Evolutionary conservation across 2,797 vertebrate genomes (phyloP).

Genomic region (Coendou prehensilis): DNA sequence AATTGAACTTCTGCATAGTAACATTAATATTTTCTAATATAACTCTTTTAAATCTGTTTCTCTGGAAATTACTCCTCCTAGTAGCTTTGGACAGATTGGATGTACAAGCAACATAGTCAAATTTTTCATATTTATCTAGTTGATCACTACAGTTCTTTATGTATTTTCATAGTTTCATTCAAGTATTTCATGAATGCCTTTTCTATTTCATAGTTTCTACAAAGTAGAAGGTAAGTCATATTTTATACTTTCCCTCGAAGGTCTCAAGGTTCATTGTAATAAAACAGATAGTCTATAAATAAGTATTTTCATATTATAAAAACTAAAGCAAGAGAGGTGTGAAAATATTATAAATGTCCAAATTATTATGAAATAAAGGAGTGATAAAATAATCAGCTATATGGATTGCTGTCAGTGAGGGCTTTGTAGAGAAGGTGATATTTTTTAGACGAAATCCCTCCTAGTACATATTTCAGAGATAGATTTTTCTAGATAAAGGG

Average conservation of each 20-base stretch:
- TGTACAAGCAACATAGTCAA: not conserved
- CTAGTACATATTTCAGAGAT: not conserved
- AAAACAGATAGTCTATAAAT: conserved; percentile 5
- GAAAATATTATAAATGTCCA: not conserved
- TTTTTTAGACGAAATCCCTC: not conserved
- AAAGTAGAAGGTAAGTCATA: conserved; percentile 46
- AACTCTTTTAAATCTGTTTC: conserved; percentile 20
- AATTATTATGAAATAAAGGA: not conserved
- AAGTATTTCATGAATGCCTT: not conserved
- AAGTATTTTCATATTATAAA: not conserved
- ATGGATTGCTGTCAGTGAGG: not conserved
- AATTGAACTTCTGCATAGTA: not conserved
- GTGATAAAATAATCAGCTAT: not conserved
- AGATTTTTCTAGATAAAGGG: not conserved
- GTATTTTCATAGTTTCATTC: conserved; percentile 42
- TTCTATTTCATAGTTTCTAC: not conserved
- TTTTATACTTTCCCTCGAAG: not conserved
- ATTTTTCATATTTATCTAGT: not conserved
- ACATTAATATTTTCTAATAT: not conserved
- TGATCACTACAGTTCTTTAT: not conserved
- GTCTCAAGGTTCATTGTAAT: not conserved
- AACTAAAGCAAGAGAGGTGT: not conserved
- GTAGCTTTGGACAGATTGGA: not conserved
- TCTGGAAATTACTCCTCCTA: not conserved
- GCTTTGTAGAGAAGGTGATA: not conserved